These are phyloP conservation scores for Aphelocoma californica DNA, from an alignment of 2,797 vertebrate species.

Conservation along the genomic window DNA sequence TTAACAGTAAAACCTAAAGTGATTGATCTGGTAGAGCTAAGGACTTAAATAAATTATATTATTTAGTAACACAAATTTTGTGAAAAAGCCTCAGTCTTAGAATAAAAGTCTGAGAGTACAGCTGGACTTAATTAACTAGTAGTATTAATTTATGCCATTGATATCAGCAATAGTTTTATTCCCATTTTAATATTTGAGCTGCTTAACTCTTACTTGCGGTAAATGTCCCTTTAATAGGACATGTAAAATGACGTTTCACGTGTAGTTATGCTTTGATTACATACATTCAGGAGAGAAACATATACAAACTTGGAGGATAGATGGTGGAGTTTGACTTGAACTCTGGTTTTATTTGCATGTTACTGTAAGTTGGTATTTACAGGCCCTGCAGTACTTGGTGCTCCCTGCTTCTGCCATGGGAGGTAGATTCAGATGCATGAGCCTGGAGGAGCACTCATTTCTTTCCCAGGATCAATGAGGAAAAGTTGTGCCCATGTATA, in stretches of 20 bases:
- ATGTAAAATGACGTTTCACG: neutral
- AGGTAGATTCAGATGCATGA: neutral
- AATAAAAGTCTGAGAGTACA: neutral
- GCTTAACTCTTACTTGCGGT: neutral
- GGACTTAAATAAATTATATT: neutral
- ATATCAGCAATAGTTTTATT: neutral
- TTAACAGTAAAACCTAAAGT: neutral
- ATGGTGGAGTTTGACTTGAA: neutral
- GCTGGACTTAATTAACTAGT: neutral
- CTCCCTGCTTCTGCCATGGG: neutral
- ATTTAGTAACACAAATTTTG: neutral
- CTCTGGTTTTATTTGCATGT: neutral
- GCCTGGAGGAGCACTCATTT: neutral
- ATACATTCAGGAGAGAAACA: neutral
- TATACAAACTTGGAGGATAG: neutral
- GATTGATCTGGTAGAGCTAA: neutral
- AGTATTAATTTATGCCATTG: neutral
- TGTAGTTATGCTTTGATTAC: neutral
- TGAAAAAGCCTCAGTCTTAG: neutral
- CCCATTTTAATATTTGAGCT: neutral
- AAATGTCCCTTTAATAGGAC: neutral
- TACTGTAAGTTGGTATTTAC: neutral
- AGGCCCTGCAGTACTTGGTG: neutral
- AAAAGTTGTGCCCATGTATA: constrained; percentile 48
- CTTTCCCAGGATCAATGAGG: neutral